These are phyloP conservation scores for Himalopsyche kuldschensis DNA, from an alignment of 2,888 invertebrate genomes.

Conservation along the genomic window DNA sequence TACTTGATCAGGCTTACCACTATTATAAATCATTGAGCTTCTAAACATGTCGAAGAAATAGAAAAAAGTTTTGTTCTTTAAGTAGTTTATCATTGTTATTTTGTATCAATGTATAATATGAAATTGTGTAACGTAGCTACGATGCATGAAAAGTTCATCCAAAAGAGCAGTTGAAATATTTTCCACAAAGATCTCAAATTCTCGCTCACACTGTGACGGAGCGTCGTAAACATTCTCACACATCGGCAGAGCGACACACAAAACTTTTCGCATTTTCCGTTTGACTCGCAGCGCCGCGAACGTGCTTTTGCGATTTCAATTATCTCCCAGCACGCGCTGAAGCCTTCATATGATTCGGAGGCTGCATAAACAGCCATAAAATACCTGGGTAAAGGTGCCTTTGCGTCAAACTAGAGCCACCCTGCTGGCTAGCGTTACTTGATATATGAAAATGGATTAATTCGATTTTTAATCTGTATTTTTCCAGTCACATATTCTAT, in stretches of 20 bases:
- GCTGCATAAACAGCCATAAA: background rate
- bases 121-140: background rate
- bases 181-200: background rate
- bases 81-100: too few species aligned
- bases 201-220: background rate
- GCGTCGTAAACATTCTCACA: background rate
- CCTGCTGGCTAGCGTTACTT: too few species aligned
- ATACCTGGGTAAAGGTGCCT: background rate
- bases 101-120: too few species aligned
- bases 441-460: too few species aligned
- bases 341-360: background rate
- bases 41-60: too few species aligned
- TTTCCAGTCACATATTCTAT: too few species aligned
- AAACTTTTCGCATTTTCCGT: slow-evolving; percentile 11
- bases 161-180: background rate
- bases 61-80: too few species aligned
- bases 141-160: background rate
- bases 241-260: background rate
- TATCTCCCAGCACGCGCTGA: slow-evolving; percentile 1
- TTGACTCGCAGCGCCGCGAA: background rate
- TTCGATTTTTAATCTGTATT: too few species aligned
- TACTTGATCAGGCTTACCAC: too few species aligned
- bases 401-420: background rate
- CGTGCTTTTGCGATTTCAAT: slow-evolving; percentile 14
- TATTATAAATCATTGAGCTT: too few species aligned